Percentiles rank a stretch among this genome's conserved stretches.
These are phyloP conservation scores for Neoitamus cyanurus DNA, from an alignment of 2,888 invertebrate genomes.

Conservation along the genomic window DNA sequence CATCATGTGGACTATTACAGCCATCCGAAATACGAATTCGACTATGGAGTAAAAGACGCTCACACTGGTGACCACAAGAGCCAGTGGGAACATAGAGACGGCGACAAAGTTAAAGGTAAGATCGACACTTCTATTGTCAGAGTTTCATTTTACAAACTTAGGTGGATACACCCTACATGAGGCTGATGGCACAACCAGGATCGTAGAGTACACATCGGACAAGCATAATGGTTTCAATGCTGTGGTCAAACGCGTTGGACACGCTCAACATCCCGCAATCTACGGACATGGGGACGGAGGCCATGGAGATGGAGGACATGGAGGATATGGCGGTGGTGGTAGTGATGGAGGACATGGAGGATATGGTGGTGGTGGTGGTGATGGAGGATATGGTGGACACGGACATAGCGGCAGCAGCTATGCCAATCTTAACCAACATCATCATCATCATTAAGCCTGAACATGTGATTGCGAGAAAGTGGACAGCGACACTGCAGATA, in stretches of 20 bases:
- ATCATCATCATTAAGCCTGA: not conserved
- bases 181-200: conserved; percentile 67
- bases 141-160: conserved; percentile 32
- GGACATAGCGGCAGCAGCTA: conserved; percentile 38
- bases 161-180: conserved; percentile 67
- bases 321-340: not conserved
- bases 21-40: conserved; percentile 67
- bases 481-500: not conserved
- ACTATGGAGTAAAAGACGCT: conserved; percentile 67
- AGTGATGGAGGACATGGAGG: not conserved
- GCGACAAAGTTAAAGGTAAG: conserved; percentile 67
- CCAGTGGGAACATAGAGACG: conserved; percentile 68
- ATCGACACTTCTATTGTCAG: not conserved
- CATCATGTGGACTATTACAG: conserved; percentile 63
- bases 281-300: conserved; percentile 52
- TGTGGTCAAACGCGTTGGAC: conserved; percentile 67
- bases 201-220: conserved; percentile 68
- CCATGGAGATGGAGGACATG: conserved; percentile 14
- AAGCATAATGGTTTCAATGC: conserved; percentile 68
- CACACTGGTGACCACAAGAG: conserved; percentile 68
- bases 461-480: not conserved
- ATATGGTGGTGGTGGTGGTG: not conserved
- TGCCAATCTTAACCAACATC: conserved; percentile 33
- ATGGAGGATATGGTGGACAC: not conserved
- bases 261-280: conserved; percentile 60